phyloP scores from a whole-genome alignment of 1,140 invertebrate species.

The Bombus turneri region DNA sequence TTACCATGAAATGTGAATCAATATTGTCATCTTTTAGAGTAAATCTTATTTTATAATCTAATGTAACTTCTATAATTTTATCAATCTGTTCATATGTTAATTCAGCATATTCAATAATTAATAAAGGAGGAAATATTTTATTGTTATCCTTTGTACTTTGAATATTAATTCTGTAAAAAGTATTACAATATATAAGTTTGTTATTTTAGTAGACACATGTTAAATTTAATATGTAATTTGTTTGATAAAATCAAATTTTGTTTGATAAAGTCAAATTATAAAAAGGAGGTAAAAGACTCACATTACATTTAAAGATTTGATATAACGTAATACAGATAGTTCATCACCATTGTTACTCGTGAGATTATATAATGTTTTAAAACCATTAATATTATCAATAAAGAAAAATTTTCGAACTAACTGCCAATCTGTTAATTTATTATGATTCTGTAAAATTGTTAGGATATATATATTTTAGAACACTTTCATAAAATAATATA shows the following conservation, averaged over 20 bases:
- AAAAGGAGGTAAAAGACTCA: slow-evolving; percentile 61
- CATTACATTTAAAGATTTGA: slow-evolving; percentile 79
- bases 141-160: slow-evolving; percentile 81
- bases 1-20: slow-evolving; percentile 82
- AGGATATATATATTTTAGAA: slow-evolving; percentile 5
- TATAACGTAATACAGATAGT: slow-evolving; percentile 73
- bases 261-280: background rate
- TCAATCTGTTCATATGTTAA: slow-evolving; percentile 80
- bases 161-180: slow-evolving; percentile 80
- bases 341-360: slow-evolving; percentile 49
- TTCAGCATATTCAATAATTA: slow-evolving; percentile 84
- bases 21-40: slow-evolving; percentile 81
- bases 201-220: background rate
- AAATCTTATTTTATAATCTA: slow-evolving; percentile 85
- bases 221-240: slow-evolving; percentile 11
- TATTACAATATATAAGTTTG: background rate
- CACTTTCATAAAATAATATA: slow-evolving; percentile 26
- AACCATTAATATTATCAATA: slow-evolving; percentile 84
- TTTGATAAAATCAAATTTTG: background rate
- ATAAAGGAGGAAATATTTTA: slow-evolving; percentile 84
- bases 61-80: slow-evolving; percentile 77
- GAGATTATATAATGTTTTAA: slow-evolving; percentile 68
- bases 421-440: slow-evolving; percentile 84
- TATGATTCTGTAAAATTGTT: slow-evolving; percentile 34
- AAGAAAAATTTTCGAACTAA: slow-evolving; percentile 87